phyloP scores from a whole-genome alignment of 2,888 invertebrate genomes.

The Caenorhabditis afra region DNA sequence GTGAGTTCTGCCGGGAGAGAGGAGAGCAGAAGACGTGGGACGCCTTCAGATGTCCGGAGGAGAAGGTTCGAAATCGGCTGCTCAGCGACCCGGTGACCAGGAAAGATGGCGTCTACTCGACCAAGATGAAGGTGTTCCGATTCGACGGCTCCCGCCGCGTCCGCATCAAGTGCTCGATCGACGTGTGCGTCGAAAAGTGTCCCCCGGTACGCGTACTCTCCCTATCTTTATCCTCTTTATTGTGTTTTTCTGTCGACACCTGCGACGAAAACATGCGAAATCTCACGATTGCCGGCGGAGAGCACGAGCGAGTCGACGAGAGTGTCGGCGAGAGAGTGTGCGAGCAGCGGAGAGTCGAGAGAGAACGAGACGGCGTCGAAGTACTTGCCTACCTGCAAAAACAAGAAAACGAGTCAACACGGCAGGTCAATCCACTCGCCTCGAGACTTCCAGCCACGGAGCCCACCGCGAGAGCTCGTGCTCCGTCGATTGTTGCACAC shows the following conservation, averaged over 20 bases:
- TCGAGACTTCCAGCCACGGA: constrained; percentile 66
- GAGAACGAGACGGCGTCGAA: constrained; percentile 75
- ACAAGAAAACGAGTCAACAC: constrained; percentile 9
- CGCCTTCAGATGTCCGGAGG: constrained; percentile 78
- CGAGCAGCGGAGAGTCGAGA: constrained; percentile 61
- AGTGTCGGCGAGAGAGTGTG: constrained; percentile 44
- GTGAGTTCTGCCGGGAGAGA: too few species aligned
- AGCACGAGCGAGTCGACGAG: constrained; percentile 75
- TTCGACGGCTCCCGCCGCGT: constrained; percentile 80
- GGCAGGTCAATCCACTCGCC: constrained; percentile 22
- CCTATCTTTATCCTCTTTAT: neutral
- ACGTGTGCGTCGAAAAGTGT: constrained; percentile 77
- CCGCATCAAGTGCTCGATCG: constrained; percentile 77
- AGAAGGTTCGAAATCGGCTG: constrained; percentile 70
- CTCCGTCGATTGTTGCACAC: constrained; percentile 75
- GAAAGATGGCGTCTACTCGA: constrained; percentile 71
- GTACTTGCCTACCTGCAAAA: constrained; percentile 64
- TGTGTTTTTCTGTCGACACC: constrained; percentile 62
- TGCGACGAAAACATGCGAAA: constrained; percentile 69
- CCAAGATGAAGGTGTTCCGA: constrained; percentile 78
- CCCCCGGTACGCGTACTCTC: constrained; percentile 66
- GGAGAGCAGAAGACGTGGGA: too few species aligned
- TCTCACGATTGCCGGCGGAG: constrained; percentile 76
- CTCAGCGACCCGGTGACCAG: constrained; percentile 72
- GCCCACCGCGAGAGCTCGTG: constrained; percentile 70